Conservation (phyloP, 2,797 vertebrate species). For the Squalus acanthias region DNA sequence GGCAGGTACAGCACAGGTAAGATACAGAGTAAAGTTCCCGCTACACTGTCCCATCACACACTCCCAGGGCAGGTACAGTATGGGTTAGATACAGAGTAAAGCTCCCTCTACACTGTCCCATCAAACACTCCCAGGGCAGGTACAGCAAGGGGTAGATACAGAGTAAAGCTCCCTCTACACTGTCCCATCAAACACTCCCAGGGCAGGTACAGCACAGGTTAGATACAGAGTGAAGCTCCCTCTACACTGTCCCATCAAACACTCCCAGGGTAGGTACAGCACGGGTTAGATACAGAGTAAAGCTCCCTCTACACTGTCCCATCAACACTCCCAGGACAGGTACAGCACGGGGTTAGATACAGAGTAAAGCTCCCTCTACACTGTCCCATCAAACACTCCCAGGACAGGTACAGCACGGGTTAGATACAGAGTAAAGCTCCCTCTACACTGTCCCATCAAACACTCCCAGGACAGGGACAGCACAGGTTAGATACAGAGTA, state of each 20-base stretch:
- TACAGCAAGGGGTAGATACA: neutral
- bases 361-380: neutral
- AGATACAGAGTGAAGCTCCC: neutral
- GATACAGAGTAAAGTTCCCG: neutral
- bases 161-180: neutral
- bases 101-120: neutral
- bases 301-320: neutral
- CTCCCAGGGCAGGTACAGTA: neutral
- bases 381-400: neutral
- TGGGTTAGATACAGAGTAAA: neutral
- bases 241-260: neutral
- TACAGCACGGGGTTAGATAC: neutral
- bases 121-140: neutral
- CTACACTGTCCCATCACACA: neutral
- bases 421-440: neutral
- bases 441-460: neutral
- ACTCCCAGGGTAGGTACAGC: neutral
- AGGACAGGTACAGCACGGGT: neutral
- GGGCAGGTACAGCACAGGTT: neutral
- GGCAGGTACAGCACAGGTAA: neutral
- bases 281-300: neutral
- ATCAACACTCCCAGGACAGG: neutral
- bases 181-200: neutral
- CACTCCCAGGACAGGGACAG: neutral
- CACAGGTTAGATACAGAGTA: neutral